Evolutionary conservation across 2,888 invertebrate genomes (phyloP), one percentile per base, ranked within the genome.

Genomic region (Sycophila texana): DNA sequence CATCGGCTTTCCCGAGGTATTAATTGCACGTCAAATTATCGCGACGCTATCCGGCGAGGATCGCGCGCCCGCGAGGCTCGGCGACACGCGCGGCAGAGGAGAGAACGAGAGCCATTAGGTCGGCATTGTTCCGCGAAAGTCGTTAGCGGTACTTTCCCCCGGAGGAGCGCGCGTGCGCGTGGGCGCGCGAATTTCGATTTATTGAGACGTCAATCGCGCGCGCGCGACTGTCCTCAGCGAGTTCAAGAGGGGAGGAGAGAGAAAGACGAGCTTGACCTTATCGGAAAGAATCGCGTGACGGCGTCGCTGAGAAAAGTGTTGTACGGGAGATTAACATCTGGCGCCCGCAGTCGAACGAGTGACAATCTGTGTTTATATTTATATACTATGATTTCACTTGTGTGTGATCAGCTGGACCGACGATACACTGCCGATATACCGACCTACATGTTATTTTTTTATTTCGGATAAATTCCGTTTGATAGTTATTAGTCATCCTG

Each of bases 11-110:
- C 84, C 83, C 82, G 72, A 61, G 67, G 80, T 84, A 84, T 87
- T 86, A 87, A 87, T 87, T 86, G 83, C 84, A 71, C 83, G 83
- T 84, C 84, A 83, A 83, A 83, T 85, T 84, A 82, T 84, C 83
- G 68, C 74, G 73, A 67, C 30, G 18, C 67, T 83, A 83, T 65
- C 79, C 55, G 65, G 47, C 73, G 57, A 16, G 16, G 58, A 77
- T 75, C 63, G 60, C 70, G 63, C 26, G 53, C 53, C 55, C 13
- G 39, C 30, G 20, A 70, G 22, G n/a, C 22, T 49, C 12, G 30
- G 57, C 30, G 26, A 13, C 10, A 68, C 26, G 49, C 14, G 51
- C 16, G 26, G 47, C n/a, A 65, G 18, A 16, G 61, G 57, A 22
- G 49, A 58, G 53, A 67, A 51, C 71, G 39, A 39, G 75, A 76